Base-by-base conservation (phyloP, 92 coral and sea anemone species). In the Heteractis magnifica region DNA sequence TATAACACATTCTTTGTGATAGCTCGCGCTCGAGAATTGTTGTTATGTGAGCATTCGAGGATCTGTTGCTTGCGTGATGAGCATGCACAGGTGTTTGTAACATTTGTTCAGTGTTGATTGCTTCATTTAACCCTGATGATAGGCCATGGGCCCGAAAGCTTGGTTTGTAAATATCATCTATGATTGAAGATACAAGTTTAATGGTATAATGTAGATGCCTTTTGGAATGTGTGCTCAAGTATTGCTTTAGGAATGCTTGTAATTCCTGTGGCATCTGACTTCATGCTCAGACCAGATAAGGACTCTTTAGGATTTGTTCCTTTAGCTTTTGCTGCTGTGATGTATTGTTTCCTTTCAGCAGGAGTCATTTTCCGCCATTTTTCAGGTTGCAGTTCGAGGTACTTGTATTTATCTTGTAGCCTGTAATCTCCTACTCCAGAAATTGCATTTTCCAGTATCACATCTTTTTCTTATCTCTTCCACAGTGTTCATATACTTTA, bases 351-450 rank as follows among this genome's bases (percentile, higher is more conserved):
- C 15, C 72, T 65, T 65, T 65, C 19, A 8, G 72, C 7, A 18
- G 72, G 72, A 9, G 73, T 65, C 34, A 65, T 65, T 65, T 65
- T 65, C 44, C 73, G 10, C 73, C 73, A 65, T 65, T 65, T 65
- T 65, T 65, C 73, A 9, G 21, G 73, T 65, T 11, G 20, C 2
- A 65, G 73, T n/a, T 65, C 34, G 2, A 65, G 73, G 4, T 65
- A 65, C 73, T 65, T 65, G 20, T 65, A 65, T 11, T n/a, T 65
- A n/a, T 65, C 73, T 65, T 23, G 15, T 9, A 65, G 73, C 16
- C 73, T 65, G 73, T 65, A 8, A 65, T 65, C 73, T 65, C 4
- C 73, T 8, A 65, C 21, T 65, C 73, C 73, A 65, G 12, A 8
- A 2, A 65, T 65, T n/a, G 73, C 21, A 8, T 8, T 65, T 23